Conservation (phyloP, 2,888 invertebrate genomes). For the Ormyrus thymus region DNA sequence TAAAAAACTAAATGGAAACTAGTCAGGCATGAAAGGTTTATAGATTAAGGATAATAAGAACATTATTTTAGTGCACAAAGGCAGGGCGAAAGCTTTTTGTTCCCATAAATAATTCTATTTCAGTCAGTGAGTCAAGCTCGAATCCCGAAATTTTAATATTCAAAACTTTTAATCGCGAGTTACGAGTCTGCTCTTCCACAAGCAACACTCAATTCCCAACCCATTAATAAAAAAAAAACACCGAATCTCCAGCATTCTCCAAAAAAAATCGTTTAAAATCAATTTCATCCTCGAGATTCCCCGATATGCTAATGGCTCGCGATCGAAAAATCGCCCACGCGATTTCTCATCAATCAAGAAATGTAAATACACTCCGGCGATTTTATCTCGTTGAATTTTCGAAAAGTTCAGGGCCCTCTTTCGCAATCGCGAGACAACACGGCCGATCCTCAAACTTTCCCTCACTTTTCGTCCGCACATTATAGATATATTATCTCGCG, state of each 20-base stretch:
- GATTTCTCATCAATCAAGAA: slow-evolving; percentile 34
- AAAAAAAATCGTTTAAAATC: slow-evolving; percentile 18
- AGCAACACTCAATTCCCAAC: neutral
- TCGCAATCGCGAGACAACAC: neutral
- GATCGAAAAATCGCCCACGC: neutral
- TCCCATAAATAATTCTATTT: too few relatives aligned
- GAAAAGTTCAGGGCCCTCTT: slow-evolving; percentile 13
- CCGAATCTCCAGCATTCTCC: neutral
- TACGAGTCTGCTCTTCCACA: neutral
- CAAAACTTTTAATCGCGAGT: neutral
- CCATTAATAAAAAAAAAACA: neutral
- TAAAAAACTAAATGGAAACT: too few relatives aligned
- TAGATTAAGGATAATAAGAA: too few relatives aligned
- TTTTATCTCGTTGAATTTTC: neutral
- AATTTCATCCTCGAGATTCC: slow-evolving; percentile 7
- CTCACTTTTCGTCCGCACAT: too few relatives aligned
- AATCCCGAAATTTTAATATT: neutral
- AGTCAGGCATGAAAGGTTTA: too few relatives aligned
- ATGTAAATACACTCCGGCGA: slow-evolving; percentile 2
- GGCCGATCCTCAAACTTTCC: slow-evolving; percentile 7
- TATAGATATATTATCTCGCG: too few relatives aligned
- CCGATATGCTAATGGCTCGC: neutral
- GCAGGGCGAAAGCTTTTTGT: too few relatives aligned
- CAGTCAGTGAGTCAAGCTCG: neutral
- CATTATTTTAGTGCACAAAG: too few relatives aligned